Base-by-base conservation (phyloP, 2,888 invertebrate genomes). In the Ectobius pallidus region DNA sequence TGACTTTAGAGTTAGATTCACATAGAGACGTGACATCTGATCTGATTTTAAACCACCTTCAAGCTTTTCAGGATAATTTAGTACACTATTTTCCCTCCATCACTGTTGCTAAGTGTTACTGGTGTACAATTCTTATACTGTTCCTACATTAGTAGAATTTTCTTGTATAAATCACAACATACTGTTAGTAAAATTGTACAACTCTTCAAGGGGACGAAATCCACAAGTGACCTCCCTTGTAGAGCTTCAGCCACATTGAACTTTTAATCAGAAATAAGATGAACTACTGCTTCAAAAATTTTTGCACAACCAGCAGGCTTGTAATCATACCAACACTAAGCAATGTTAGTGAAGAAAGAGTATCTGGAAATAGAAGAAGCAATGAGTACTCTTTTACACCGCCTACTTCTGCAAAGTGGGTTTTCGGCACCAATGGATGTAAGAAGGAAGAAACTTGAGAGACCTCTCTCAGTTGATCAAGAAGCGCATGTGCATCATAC, bases 301-400 rank as follows among this genome's bases (percentile, higher is more conserved):
- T 52, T 52, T 7, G 22, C n/a, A n/a, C n/a, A n/a, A n/a, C n/a
- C n/a, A n/a, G n/a, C n/a, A n/a, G n/a, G n/a, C n/a, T n/a, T n/a
- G n/a, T n/a, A n/a, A n/a, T n/a, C n/a, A n/a, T n/a, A n/a, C n/a
- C n/a, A n/a, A n/a, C n/a, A n/a, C n/a, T n/a, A n/a, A n/a, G n/a
- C n/a, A n/a, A 52, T 52, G 52, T n/a, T 52, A n/a, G 52, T n/a
- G n/a, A 52, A 52, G 52, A 52, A 52, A 52, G n/a, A n/a, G n/a
- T 52, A 52, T 20, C 52, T n/a, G n/a, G 52, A 52, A 52, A 52
- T 52, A 52, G 52, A 7, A 52, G 52, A 52, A 52, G 52, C 52
- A 52, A 20, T 52, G 6, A 52, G 22, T 52, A 52, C 52, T 11
- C 52, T 52, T 52, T n/a, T 52, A 7, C 6, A 52, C 52, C n/a